Conservation (phyloP, 2,113 vertebrate species). For the Sinocyclocheilus anophthalmus region DNA sequence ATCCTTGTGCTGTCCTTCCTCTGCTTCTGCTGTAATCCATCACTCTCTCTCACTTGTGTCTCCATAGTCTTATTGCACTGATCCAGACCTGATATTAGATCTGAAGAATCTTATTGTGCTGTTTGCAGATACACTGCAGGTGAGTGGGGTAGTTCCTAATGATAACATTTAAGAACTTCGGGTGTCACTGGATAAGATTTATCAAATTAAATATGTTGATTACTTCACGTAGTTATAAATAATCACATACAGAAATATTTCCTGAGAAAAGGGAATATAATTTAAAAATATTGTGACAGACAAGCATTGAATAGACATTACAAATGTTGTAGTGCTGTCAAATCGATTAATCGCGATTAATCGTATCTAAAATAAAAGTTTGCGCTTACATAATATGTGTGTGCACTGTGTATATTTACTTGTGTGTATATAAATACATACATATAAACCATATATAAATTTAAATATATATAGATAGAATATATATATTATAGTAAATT, state of each 20-base stretch:
- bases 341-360: too few species aligned
- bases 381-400: too few species aligned
- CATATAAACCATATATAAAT: too few species aligned
- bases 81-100: constrained; percentile 91
- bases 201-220: too few species aligned
- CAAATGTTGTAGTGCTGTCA: background rate
- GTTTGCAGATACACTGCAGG: constrained; percentile 96
- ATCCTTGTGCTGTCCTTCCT: background rate
- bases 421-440: too few species aligned
- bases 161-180: background rate
- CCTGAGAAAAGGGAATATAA: background rate
- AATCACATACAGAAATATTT: background rate
- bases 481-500: too few species aligned
- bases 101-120: constrained; percentile 98
- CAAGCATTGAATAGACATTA: background rate
- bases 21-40: constrained; percentile 51
- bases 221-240: background rate
- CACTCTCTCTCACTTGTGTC: constrained; percentile 55
- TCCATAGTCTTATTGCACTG: constrained; percentile 91
- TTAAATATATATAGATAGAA: too few species aligned
- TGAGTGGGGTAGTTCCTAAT: constrained; percentile 54
- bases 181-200: background rate
- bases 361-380: too few species aligned
- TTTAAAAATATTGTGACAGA: background rate
- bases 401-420: too few species aligned